A percentile compares a stretch with the other conserved stretches of the same genome.
Evolutionary conservation across 2,888 invertebrate genomes (phyloP).

Genomic region (Melikaiella ostensackeni): DNA sequence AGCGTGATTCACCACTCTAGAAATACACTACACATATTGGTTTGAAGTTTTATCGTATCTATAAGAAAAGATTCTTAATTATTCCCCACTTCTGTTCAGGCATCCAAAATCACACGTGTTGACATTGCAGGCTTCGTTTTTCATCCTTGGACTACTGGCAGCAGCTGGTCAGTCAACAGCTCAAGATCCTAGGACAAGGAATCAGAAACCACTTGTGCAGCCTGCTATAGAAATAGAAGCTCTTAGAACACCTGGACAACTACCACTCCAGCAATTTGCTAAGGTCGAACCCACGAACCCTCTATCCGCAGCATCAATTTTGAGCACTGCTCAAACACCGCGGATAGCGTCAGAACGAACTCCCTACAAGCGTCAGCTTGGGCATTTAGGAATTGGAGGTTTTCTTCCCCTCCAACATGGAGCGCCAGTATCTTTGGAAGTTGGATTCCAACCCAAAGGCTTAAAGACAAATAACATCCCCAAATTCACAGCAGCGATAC

Average conservation of each 20-base stretch:
- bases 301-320: constrained; percentile 41
- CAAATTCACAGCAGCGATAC: not conserved
- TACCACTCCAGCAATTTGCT: constrained; percentile 50
- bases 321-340: constrained; percentile 47
- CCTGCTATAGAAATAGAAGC: constrained; percentile 47
- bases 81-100: not conserved
- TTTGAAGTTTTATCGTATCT: not conserved
- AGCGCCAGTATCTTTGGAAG: constrained; percentile 35
- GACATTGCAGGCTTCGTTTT: constrained; percentile 63
- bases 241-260: constrained; percentile 55
- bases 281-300: constrained; percentile 43
- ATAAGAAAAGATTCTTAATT: not conserved
- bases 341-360: constrained; percentile 50
- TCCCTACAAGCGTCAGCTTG: constrained; percentile 65
- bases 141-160: constrained; percentile 61
- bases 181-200: constrained; percentile 61
- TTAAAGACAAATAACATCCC: constrained; percentile 47
- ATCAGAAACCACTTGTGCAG: constrained; percentile 50
- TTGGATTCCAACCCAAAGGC: constrained; percentile 14
- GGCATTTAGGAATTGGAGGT: constrained; percentile 49
- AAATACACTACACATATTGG: not conserved
- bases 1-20: not conserved
- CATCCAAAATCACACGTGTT: constrained; percentile 20
- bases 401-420: constrained; percentile 21
- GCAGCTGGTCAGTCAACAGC: constrained; percentile 57